Base-by-base conservation (phyloP, 2,797 vertebrate species). In the Dicrostonyx torquatus region DNA sequence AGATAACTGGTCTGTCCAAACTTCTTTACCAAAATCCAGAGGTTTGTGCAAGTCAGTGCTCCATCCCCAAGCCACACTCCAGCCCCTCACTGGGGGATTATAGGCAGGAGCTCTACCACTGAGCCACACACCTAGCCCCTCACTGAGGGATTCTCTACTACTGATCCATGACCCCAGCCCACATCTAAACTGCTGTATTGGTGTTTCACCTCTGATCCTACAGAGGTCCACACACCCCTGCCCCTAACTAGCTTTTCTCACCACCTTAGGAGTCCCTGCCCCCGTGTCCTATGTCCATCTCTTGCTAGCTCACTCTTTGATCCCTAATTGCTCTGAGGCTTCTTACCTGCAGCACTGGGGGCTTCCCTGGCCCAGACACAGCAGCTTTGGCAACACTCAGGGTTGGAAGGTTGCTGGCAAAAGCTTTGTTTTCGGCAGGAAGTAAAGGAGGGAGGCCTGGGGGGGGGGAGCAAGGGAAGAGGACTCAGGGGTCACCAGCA, bases 341-440 rank as follows among this genome's bases (percentile, higher is more conserved):
- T 58, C 95, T 96, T 93, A 97, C 97, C 93, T 98, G 97, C 77
- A 98, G 96, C 34, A 97, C 84, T 0, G 97, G 94, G 26, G 98
- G n/a, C 68, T 98, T 98, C 78, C 97, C 98, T 8, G 90, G 97
- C 18, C 96, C 97, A 0, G 96, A 18, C 0, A 86, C 68, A 0
- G 94, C 0, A 0, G 83, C 87, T 92, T 98, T 98, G 95, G 95
- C 89, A 82, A 97, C 97, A 2, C 87, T 66, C 92, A 97, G 14
- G 10, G 96, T n/a, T 0, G 95, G 37, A 64, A 97, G 79, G 6
- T 82, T 94, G 64, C 96, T 68, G 75, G 98, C 76, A 94, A 98
- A 98, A 4, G 96, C 87, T 95, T 98, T 98, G 64, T 82, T 96
- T 88, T 98, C 98, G 0, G 97, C 94, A 13, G 98, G 94, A 83